phyloP scores from a whole-genome alignment of 1,140 invertebrate genomes.

The Cotesia glomerata region DNA sequence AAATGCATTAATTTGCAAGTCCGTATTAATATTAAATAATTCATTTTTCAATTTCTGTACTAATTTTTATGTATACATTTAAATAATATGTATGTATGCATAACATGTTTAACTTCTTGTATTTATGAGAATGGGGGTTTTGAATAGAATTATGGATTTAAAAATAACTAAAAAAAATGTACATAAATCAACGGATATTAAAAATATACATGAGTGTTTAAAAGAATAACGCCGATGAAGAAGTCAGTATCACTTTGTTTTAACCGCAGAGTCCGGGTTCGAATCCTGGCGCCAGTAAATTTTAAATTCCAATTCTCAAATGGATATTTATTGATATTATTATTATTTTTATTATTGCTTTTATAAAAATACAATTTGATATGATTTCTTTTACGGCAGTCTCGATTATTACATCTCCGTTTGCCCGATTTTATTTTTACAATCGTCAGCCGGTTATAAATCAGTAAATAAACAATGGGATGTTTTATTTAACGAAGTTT shows the following conservation, averaged over 20 bases:
- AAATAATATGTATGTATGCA: constrained; percentile 31
- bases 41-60: constrained; percentile 13
- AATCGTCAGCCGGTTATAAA: constrained; percentile 45
- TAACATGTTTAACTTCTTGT: constrained; percentile 30
- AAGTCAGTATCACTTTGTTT: constrained; percentile 55
- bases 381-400: constrained; percentile 55
- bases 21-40: constrained; percentile 1
- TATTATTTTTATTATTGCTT: no score
- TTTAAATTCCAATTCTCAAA: no score
- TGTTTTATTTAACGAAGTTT: not conserved
- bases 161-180: constrained; percentile 26
- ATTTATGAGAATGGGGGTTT: constrained; percentile 37
- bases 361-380: constrained; percentile 43
- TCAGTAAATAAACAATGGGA: not conserved
- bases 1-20: constrained; percentile 14
- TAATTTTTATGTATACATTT: constrained; percentile 27
- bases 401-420: constrained; percentile 52
- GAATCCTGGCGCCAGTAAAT: no score
- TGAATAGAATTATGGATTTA: constrained; percentile 18
- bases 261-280: not conserved
- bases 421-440: constrained; percentile 50
- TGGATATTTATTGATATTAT: no score
- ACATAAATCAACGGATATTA: constrained; percentile 32
- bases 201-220: constrained; percentile 49
- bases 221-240: constrained; percentile 42